Evolutionary conservation across 2,797 vertebrate species (phyloP).

Genomic region (Mionectes olivaceus): DNA sequence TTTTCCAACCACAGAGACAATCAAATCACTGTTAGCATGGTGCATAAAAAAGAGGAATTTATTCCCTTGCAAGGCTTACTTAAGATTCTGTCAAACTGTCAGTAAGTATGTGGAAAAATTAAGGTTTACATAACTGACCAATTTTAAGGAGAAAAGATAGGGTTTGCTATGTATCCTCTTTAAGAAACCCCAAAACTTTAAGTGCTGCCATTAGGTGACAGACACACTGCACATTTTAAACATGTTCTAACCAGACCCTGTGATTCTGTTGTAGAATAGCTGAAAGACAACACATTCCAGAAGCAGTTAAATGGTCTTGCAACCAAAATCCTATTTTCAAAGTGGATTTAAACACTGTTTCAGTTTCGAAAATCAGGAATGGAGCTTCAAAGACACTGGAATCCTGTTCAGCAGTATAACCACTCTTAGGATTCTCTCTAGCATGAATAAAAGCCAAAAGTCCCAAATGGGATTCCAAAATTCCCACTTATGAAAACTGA

Average conservation of each 20-base stretch:
- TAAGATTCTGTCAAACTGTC: constrained; percentile 62
- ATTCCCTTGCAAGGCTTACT: constrained; percentile 36
- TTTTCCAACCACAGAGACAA: constrained; percentile 59
- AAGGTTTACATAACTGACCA: neutral
- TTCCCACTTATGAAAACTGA: neutral
- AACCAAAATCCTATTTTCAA: neutral
- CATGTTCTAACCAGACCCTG: neutral
- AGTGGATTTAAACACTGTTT: neutral
- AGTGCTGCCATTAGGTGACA: neutral
- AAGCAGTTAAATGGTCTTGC: neutral
- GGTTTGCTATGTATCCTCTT: neutral
- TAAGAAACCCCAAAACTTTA: neutral
- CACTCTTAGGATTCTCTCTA: neutral
- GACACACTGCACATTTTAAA: neutral
- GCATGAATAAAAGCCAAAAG: neutral
- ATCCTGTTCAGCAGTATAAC: neutral
- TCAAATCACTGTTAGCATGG: constrained; percentile 65
- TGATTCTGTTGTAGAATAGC: neutral
- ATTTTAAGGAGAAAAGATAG: neutral
- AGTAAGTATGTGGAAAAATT: neutral
- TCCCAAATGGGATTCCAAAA: neutral
- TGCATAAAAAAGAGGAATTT: constrained; percentile 48
- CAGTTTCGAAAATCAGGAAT: neutral
- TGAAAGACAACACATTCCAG: neutral
- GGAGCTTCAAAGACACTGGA: neutral